Percentiles rank a stretch among this genome's conserved stretches.
Conservation (phyloP, 2,888 invertebrate species). For the Philopedon plagiatum region DNA sequence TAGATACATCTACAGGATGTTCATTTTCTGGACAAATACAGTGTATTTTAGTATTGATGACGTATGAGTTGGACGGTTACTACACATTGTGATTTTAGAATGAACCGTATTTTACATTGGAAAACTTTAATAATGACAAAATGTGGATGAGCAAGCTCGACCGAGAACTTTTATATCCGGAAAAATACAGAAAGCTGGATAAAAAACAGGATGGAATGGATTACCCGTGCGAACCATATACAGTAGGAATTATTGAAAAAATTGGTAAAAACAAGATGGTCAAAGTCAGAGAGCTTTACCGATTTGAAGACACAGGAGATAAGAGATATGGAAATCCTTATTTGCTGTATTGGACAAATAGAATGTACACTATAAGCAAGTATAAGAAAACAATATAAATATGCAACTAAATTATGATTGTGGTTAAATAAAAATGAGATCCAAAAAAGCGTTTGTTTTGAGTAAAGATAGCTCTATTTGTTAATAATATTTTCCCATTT, state of each 20-base stretch:
- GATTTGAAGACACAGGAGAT: constrained; percentile 32
- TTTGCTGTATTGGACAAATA: constrained; percentile 42
- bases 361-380: constrained; percentile 43
- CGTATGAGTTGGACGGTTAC: too few species aligned
- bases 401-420: too few species aligned
- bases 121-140: constrained; percentile 27
- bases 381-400: too few species aligned
- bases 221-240: constrained; percentile 32
- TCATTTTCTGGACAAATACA: too few species aligned
- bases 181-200: constrained; percentile 33
- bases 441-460: too few species aligned
- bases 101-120: constrained; percentile 24
- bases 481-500: too few species aligned
- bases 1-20: too few species aligned
- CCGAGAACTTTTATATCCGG: constrained; percentile 31
- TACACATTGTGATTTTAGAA: constrained; percentile 8
- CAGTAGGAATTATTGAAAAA: constrained; percentile 43
- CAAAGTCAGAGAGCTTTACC: constrained; percentile 36
- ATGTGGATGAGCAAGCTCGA: constrained; percentile 25
- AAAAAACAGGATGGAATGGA: constrained; percentile 11
- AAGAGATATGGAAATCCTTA: constrained; percentile 37
- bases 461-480: too few species aligned
- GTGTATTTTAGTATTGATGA: too few species aligned
- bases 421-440: too few species aligned
- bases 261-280: constrained; percentile 27